Evolutionary conservation across 2,113 vertebrate genomes (phyloP), one percentile per base, ranked within the genome.

Genomic region (Crotalus tigris): DNA sequence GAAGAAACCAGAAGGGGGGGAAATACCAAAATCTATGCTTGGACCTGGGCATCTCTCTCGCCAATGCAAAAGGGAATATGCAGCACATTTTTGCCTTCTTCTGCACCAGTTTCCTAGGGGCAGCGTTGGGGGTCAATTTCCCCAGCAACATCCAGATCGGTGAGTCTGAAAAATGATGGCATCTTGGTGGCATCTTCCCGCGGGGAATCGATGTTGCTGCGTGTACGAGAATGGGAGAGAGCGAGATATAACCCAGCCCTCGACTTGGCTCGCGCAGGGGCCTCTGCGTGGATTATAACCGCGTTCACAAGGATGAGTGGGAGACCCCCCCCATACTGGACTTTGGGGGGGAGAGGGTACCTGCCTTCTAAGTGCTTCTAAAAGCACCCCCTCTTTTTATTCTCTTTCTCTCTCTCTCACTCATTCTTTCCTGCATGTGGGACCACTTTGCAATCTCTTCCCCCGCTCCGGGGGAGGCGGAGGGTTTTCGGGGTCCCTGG

Each of bases 51-150:
- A 98, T 98, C 97, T 97, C 98, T 98, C 97, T 98, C 98, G 98
- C 99, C 98, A 99, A 99, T 99, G 99, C 98, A 99, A 99, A 98
- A 98, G 98, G 98, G 99, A 99, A 99, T 99, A 99, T 99, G 99
- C 99, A 98, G 99, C 98, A 98, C 98, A 99, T 98, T 98, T 97
- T 99, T 98, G 98, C 98, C 98, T 98, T 99, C 98, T 98, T 99
- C 98, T 99, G 98, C 98, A 99, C 98, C 99, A 97, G 99, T 98
- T 98, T 99, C 97, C 98, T 99, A 98, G 99, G 99, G 98, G 98
- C 99, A 97, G 99, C 99, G 98, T 98, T 99, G 97, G 98, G 98
- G 98, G 98, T 98, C 98, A 99, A 99, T 99, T 99, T 99, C 96
- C 99, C 99, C 98, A 99, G 99, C 98, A 99, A 99, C 96, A 99